Evolutionary conservation across 2,113 vertebrate species (phyloP).

Genomic region (Patagioenas fasciata): DNA sequence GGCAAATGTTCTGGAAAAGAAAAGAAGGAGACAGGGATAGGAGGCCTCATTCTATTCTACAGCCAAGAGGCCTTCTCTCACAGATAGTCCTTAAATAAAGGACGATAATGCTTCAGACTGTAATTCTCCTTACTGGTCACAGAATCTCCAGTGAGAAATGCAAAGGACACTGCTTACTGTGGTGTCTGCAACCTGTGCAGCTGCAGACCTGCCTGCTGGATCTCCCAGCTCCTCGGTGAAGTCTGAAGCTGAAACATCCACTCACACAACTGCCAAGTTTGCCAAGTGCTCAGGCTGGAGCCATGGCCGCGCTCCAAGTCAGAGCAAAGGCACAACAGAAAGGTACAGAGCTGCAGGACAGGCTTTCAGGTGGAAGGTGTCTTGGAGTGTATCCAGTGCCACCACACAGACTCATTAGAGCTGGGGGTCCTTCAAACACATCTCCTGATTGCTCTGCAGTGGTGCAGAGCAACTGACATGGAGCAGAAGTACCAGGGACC

Average conservation of each 20-base stretch:
- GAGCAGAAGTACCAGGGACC: background rate
- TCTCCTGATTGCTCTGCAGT: background rate
- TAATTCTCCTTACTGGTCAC: background rate
- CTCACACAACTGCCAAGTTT: background rate
- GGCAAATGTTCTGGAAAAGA: slow-evolving; percentile 45
- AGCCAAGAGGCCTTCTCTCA: slow-evolving; percentile 9
- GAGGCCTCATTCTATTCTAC: slow-evolving; percentile 6
- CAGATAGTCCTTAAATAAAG: background rate
- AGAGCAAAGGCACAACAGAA: background rate
- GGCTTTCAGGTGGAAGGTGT: background rate
- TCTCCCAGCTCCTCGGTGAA: accelerated
- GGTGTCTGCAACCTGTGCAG: background rate
- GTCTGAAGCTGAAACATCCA: background rate
- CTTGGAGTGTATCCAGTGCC: background rate
- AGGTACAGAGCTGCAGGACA: background rate
- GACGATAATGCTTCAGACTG: background rate
- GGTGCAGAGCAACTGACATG: too few relatives aligned
- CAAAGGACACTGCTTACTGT: background rate
- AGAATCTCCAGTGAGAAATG: background rate
- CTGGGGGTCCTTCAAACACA: background rate
- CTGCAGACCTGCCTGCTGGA: background rate
- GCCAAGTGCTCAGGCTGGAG: background rate
- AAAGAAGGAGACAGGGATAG: background rate
- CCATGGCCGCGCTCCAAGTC: background rate
- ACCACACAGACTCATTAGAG: background rate